Evolutionary conservation across 2,888 invertebrate genomes (phyloP).

Genomic region (Metallyticus violacea): DNA sequence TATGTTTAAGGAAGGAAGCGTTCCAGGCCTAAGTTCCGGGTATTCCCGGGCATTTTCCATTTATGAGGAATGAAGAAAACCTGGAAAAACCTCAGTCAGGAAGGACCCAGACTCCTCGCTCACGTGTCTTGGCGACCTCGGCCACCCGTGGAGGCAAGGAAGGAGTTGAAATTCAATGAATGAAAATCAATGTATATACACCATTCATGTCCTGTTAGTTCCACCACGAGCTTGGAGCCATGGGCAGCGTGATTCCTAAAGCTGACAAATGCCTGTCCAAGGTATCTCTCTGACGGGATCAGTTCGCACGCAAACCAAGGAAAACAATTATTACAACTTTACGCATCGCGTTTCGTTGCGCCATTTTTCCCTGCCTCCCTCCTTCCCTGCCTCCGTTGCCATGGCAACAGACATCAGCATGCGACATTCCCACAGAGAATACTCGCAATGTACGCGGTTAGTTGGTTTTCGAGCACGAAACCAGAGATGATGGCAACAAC

Average conservation of each 20-base stretch:
- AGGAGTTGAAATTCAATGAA: too few species aligned
- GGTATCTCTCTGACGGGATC: not conserved
- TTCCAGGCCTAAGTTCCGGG: too few species aligned
- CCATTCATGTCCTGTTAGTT: too few species aligned
- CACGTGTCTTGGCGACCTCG: too few species aligned
- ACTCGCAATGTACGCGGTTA: conserved; percentile 11
- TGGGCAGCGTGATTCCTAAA: not conserved
- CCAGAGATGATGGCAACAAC: conserved; percentile 1
- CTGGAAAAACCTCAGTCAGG: too few species aligned
- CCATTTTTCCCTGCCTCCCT: not conserved
- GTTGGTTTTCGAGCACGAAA: not conserved
- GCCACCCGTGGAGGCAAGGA: too few species aligned
- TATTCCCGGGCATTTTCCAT: too few species aligned
- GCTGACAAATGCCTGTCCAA: not conserved
- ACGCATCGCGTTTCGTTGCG: not conserved
- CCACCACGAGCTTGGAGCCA: too few species aligned
- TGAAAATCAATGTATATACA: too few species aligned
- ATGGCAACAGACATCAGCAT: conserved; percentile 9
- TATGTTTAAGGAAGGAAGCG: too few species aligned
- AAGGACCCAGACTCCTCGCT: too few species aligned
- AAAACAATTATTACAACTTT: not conserved
- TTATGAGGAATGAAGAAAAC: too few species aligned
- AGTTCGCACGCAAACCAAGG: not conserved
- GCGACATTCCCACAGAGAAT: conserved; percentile 16
- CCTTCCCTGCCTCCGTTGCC: not conserved